Evolutionary conservation across 2,797 vertebrate genomes (phyloP).

Genomic region (Silurus lanzhouensis): DNA sequence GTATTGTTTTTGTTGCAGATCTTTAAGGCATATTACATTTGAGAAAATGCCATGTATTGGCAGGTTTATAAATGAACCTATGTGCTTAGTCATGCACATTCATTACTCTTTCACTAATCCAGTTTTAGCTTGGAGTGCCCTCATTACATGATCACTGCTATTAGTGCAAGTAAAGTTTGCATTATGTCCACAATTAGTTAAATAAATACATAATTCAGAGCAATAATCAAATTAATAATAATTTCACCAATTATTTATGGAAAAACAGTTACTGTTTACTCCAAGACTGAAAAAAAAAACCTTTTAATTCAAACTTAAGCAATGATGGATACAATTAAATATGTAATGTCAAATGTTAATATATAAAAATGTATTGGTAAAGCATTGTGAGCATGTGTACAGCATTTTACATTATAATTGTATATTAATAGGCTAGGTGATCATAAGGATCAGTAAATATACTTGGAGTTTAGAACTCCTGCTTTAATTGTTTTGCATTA

Average conservation of each 20-base stretch:
- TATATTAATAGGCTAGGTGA: too few species aligned
- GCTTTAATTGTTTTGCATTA: background rate
- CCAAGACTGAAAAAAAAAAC: background rate
- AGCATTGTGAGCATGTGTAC: too few species aligned
- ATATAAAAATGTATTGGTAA: too few species aligned
- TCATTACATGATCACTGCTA: background rate
- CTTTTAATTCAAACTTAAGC: background rate
- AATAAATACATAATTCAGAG: background rate
- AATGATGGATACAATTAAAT: background rate
- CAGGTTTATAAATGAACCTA: background rate
- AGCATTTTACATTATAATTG: too few species aligned
- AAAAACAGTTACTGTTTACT: background rate
- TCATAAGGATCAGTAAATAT: background rate
- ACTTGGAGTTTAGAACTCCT: background rate
- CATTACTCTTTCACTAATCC: background rate
- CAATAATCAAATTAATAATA: background rate
- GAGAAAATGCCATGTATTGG: background rate
- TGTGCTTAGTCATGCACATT: background rate
- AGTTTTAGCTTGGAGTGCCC: background rate
- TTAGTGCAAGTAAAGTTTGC: background rate
- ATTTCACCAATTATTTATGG: background rate
- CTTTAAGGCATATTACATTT: background rate
- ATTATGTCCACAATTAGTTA: background rate
- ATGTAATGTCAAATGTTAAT: background rate
- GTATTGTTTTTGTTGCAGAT: background rate